Evolutionary conservation across 2,888 invertebrate genomes (phyloP).

Genomic region (Nowickia ferox): DNA sequence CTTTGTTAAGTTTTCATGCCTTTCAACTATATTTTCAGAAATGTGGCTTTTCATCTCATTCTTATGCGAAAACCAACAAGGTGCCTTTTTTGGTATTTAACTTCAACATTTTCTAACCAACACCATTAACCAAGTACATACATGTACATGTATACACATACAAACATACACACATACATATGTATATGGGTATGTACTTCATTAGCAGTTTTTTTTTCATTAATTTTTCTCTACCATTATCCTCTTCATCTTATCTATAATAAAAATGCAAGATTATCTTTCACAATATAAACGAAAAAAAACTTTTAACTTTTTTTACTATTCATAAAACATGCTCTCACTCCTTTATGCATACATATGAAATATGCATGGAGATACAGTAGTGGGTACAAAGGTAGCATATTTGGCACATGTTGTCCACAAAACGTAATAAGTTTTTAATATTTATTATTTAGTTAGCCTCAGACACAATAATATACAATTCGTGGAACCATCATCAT

Average conservation of each 20-base stretch:
- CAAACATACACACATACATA: not conserved
- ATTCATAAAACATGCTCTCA: constrained; percentile 2
- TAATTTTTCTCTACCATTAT: constrained; percentile 26
- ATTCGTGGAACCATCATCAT: too few relatives aligned
- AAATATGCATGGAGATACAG: not conserved
- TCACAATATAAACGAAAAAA: constrained; percentile 1
- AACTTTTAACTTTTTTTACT: not conserved
- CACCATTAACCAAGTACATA: constrained; percentile 11
- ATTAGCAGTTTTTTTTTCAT: constrained; percentile 21
- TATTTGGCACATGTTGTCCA: too few relatives aligned
- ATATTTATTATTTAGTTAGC: too few relatives aligned
- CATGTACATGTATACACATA: not conserved
- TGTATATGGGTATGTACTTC: not conserved
- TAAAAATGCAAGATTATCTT: constrained; percentile 57
- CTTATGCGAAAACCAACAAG: not conserved
- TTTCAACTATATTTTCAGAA: not conserved
- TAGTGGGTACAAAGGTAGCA: not conserved
- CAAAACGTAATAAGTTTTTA: too few relatives aligned
- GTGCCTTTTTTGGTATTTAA: not conserved
- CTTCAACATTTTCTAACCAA: constrained; percentile 12
- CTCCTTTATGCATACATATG: not conserved
- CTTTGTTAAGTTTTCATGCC: not conserved
- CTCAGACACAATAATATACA: too few relatives aligned
- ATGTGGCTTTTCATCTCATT: not conserved
- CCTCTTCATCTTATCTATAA: constrained; percentile 44